Evolutionary conservation across 2,797 vertebrate genomes (phyloP).

Genomic region (Xenops minutus): DNA sequence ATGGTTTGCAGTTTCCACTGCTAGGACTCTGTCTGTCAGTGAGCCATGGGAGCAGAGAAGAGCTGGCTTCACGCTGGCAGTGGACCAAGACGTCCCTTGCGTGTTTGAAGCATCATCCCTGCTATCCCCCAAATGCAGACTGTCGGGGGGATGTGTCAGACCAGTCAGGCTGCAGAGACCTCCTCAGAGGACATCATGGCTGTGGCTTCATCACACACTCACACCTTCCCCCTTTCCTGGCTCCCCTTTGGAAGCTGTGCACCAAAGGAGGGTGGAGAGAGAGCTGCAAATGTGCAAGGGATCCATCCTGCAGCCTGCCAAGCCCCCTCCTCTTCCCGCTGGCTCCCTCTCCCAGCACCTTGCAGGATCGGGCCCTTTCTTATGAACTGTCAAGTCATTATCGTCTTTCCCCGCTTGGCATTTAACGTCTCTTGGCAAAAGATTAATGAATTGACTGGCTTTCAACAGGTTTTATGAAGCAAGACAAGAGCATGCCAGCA

Average conservation of each 20-base stretch:
- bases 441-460: slow-evolving; percentile 69
- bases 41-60: not conserved
- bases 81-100: fast-evolving
- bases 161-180: not conserved
- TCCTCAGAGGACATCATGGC: not conserved
- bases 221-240: not conserved
- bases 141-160: not conserved
- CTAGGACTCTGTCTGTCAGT: not conserved
- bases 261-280: not conserved
- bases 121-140: not conserved
- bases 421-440: slow-evolving; percentile 67
- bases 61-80: not conserved
- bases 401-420: slow-evolving; percentile 48
- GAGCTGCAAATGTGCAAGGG: not conserved
- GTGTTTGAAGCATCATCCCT: not conserved
- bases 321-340: not conserved
- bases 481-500: slow-evolving; percentile 59
- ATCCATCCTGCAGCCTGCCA: not conserved
- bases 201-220: fast-evolving
- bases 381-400: slow-evolving; percentile 62
- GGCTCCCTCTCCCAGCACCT: not conserved
- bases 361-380: slow-evolving; percentile 20
- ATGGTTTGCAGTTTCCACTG: not conserved
- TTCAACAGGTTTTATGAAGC: slow-evolving; percentile 69
- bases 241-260: not conserved